Base-by-base conservation (phyloP, 2,888 invertebrate species). In the Luperina nickerlii region DNA sequence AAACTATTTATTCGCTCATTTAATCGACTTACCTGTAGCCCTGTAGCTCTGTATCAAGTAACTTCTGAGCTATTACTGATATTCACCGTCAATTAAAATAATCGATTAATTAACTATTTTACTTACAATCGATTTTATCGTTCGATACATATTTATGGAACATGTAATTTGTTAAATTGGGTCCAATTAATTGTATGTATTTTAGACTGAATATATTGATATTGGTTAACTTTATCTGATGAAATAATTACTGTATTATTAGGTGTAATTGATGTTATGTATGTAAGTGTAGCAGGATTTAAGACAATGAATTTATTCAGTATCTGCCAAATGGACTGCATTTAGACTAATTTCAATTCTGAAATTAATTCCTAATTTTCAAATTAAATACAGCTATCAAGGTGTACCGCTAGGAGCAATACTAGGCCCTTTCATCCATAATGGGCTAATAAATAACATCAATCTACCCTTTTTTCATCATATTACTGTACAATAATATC, bases 1-100 rank as follows among this genome's bases (percentile, higher is more conserved):
- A 80, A 85, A 81, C 87, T 87, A 90, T 90, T 88, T 88, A 90
- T 90, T 90, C 87, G 76, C 84, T 77, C 76, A 86, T 87, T 91
- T 90, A 91, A 89, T 69, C 80, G 71, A 74, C 76, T 80, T 87
- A 62, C 74, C 76, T 78, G 65, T 60, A 81, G 57, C 72, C 73
- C 78, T 76, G 63, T 65, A 79, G 45, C 70, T 54, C 68, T 77
- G 63, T 67, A 79, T 69, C 77, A 27, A 80, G 70, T 79, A 72
- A 88, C 79, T 81, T 68, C 76, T 86, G 76, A 82, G 78, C 82
- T 83, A 79, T 83, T 88, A 84, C 67, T 72, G 82, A 89, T 89
- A 89, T 89, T 82, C 69, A 83, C 75, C 78, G 74, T 79, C 87
- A 84, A 88, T 88, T 85, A 85, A 88, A 85, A 85, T 88, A 83